Evolutionary conservation across 2,797 vertebrate species (phyloP).

Genomic region (Poeciliopsis gracilis): DNA sequence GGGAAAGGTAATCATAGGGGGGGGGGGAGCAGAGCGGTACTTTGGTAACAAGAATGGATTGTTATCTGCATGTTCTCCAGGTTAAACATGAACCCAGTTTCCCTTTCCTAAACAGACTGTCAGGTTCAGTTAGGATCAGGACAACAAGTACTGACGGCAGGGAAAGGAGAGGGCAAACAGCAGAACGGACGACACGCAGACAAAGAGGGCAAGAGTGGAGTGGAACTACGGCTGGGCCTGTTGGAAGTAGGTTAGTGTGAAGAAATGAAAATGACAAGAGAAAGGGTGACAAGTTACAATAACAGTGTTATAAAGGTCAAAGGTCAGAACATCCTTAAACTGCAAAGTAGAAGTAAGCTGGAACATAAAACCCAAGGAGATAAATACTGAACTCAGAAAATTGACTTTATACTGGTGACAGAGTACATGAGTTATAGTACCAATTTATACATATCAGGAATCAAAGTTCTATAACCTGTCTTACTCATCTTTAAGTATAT

Average conservation of each 20-base stretch:
- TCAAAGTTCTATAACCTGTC: neutral
- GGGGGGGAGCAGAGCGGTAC: conserved; percentile 9
- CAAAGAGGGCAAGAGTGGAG: conserved; percentile 7
- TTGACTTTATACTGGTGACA: neutral
- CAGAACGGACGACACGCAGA: conserved; percentile 2
- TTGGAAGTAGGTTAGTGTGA: neutral
- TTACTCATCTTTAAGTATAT: neutral
- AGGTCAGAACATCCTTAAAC: conserved; percentile 21
- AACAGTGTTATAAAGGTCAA: conserved; percentile 34
- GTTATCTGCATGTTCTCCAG: conserved; percentile 40
- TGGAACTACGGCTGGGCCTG: neutral
- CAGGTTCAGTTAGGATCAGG: conserved; percentile 44
- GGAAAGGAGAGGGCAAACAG: conserved; percentile 17
- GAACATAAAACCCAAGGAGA: neutral
- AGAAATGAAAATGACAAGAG: conserved; percentile 21
- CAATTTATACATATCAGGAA: neutral
- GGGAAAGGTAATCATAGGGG: neutral
- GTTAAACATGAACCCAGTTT: conserved; percentile 38
- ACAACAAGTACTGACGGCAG: conserved; percentile 51
- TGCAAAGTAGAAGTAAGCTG: neutral
- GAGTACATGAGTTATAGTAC: neutral
- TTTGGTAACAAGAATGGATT: conserved; percentile 19
- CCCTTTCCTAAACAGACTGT: conserved; percentile 50
- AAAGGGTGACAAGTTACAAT: conserved; percentile 29
- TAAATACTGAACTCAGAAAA: neutral